Conservation (phyloP, 2,888 invertebrate genomes). For the Lathronympha strigana region DNA sequence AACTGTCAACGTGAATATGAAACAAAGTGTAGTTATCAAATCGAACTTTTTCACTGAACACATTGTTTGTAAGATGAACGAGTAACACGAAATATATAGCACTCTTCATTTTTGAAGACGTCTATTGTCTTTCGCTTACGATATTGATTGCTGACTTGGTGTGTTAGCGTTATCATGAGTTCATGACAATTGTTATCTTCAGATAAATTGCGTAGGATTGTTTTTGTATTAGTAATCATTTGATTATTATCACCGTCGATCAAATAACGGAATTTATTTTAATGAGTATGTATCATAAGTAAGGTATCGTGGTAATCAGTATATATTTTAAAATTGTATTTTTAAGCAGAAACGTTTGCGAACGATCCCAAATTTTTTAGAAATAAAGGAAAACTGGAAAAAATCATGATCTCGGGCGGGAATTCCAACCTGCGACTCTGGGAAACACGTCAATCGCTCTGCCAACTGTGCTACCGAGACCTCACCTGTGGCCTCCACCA, state of each 20-base stretch:
- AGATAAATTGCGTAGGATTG: background rate
- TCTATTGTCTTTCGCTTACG: too few species aligned
- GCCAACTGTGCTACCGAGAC: too few species aligned
- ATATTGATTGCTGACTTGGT: background rate
- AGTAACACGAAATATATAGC: background rate
- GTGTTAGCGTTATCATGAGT: background rate
- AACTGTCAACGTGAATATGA: slow-evolving; percentile 77
- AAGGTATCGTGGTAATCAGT: too few species aligned
- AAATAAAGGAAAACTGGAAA: too few species aligned
- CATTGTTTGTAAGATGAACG: slow-evolving; percentile 15
- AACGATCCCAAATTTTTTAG: too few species aligned
- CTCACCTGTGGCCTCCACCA: too few species aligned
- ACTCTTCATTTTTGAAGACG: slow-evolving; percentile 16
- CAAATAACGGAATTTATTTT: background rate
- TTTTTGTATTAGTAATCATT: background rate
- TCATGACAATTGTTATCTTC: background rate
- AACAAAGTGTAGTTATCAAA: slow-evolving; percentile 79
- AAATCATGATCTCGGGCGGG: too few species aligned
- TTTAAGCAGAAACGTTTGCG: too few species aligned
- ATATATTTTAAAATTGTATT: too few species aligned
- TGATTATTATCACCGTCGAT: background rate
- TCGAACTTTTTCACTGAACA: slow-evolving; percentile 57
- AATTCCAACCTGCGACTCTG: too few species aligned
- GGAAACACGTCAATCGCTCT: too few species aligned
- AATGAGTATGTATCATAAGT: background rate